A percentile compares a stretch with the other conserved stretches of the same genome.
phyloP scores from a whole-genome alignment of 1,140 invertebrate genomes.

The Cydia strobilella region DNA sequence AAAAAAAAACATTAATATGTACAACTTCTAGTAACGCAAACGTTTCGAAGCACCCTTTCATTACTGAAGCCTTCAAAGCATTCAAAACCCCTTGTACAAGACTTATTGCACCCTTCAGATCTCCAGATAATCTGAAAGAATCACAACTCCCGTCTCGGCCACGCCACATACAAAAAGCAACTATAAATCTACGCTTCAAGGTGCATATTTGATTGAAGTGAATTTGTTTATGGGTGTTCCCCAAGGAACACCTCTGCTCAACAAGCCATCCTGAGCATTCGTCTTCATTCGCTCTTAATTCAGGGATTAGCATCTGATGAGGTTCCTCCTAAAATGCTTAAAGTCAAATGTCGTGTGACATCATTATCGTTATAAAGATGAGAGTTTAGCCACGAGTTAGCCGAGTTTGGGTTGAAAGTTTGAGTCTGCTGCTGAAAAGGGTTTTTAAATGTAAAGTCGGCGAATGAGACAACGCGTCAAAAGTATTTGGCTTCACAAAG shows the following conservation, averaged over 20 bases:
- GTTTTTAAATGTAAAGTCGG: no score
- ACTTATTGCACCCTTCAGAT: conserved; percentile 11
- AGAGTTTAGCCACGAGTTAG: no score
- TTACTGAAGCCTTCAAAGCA: neutral
- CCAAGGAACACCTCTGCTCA: neutral
- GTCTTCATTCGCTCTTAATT: conserved; percentile 21
- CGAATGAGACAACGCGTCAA: no score
- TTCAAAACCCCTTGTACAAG: conserved; percentile 1
- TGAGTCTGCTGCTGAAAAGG: neutral
- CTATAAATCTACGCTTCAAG: neutral
- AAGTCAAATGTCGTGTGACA: conserved; percentile 13
- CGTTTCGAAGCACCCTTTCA: neutral
- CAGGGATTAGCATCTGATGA: neutral
- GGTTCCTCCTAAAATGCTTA: conserved; percentile 18
- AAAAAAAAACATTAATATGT: no score
- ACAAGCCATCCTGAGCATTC: neutral
- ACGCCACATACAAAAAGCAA: neutral
- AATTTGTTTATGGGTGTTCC: neutral
- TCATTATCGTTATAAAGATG: conserved; percentile 11
- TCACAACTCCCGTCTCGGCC: neutral
- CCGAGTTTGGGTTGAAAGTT: neutral
- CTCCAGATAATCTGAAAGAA: conserved; percentile 26
- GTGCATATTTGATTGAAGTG: neutral
- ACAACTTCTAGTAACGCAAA: neutral
- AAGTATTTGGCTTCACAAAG: no score